Evolutionary conservation across 2,113 vertebrate genomes (phyloP).

Genomic region (Proterorhinus semilunaris): DNA sequence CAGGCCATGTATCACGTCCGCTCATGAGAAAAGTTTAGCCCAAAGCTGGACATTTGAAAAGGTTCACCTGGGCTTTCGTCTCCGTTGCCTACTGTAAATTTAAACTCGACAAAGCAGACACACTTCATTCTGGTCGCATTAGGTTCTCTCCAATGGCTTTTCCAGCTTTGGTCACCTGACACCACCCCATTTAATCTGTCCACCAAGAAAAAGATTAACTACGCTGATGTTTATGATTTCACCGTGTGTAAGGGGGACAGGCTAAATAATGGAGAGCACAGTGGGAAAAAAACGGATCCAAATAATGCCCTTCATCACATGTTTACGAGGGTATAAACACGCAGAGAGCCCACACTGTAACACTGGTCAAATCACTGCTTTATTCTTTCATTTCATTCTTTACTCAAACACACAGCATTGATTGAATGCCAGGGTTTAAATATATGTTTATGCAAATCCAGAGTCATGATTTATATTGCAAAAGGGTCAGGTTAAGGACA

Average conservation of each 20-base stretch:
- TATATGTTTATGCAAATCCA: too few relatives aligned
- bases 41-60: slow-evolving; percentile 8
- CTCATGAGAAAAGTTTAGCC: neutral
- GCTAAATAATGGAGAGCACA: slow-evolving; percentile 58
- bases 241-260: slow-evolving; percentile 43
- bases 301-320: neutral
- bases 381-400: too few relatives aligned
- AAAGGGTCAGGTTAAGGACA: too few relatives aligned
- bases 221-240: slow-evolving; percentile 59
- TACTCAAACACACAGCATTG: too few relatives aligned
- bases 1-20: slow-evolving; percentile 43
- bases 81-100: slow-evolving; percentile 52
- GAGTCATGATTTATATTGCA: too few relatives aligned
- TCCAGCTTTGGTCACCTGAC: slow-evolving; percentile 70
- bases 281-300: too few relatives aligned
- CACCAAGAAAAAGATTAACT: slow-evolving; percentile 62
- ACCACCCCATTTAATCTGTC: slow-evolving; percentile 70
- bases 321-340: too few relatives aligned
- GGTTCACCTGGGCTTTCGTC: slow-evolving; percentile 48
- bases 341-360: too few relatives aligned
- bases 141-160: slow-evolving; percentile 68
- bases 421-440: too few relatives aligned
- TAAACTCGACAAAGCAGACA: slow-evolving; percentile 38
- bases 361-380: too few relatives aligned
- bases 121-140: slow-evolving; percentile 61